Percentiles rank a stretch among this genome's conserved stretches.
These are phyloP conservation scores for Calliopum simillimum DNA, from an alignment of 2,888 invertebrate species.

Conservation along the genomic window DNA sequence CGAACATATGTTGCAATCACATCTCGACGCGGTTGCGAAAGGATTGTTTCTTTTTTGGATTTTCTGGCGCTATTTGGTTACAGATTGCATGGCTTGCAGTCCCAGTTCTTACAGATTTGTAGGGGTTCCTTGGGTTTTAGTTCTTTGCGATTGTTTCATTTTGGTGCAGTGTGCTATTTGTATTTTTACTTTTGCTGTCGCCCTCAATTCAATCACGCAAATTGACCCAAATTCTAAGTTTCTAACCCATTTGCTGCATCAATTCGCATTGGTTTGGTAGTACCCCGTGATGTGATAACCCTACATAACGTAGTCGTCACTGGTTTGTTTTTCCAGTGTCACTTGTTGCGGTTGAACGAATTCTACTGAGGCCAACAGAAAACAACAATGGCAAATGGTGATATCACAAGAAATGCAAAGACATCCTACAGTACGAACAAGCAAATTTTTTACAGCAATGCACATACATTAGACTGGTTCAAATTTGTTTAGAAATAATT, in stretches of 20 bases:
- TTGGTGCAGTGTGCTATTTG: background rate
- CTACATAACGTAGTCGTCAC: background rate
- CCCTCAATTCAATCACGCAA: constrained; percentile 8
- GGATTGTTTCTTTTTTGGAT: too few species aligned
- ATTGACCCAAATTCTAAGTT: constrained; percentile 17
- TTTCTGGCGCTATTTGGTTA: too few species aligned
- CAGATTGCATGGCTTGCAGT: background rate
- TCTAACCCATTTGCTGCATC: constrained; percentile 7
- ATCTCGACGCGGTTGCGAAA: too few species aligned
- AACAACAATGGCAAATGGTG: background rate
- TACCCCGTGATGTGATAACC: too few species aligned
- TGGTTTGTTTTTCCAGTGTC: constrained; percentile 22
- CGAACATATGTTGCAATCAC: too few species aligned
- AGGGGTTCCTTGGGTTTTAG: background rate
- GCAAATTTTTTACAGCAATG: too few species aligned
- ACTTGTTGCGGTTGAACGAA: constrained; percentile 28
- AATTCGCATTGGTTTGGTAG: background rate
- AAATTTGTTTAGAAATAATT: too few species aligned
- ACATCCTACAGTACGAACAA: too few species aligned
- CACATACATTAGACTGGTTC: too few species aligned
- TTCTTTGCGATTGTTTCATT: background rate
- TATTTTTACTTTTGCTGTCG: background rate
- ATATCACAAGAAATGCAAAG: background rate
- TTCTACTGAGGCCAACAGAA: background rate
- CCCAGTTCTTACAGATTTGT: background rate